A percentile compares a stretch with the other conserved stretches of the same genome.
Evolutionary conservation across 2,888 invertebrate genomes (phyloP).

Genomic region (Morpho helenor): DNA sequence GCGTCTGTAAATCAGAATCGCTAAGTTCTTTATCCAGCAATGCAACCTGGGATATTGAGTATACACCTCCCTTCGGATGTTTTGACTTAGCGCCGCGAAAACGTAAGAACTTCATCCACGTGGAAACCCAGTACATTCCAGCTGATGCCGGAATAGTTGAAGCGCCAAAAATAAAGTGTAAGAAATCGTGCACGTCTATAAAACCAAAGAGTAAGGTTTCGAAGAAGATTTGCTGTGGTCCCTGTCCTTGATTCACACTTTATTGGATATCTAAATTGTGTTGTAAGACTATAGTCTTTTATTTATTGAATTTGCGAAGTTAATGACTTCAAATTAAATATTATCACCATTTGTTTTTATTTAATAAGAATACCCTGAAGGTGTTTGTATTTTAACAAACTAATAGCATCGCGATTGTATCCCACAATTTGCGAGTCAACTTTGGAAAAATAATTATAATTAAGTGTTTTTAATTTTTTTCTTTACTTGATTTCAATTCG

Average conservation of each 20-base stretch:
- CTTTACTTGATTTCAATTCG: too few species aligned
- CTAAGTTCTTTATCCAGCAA: conserved; percentile 75
- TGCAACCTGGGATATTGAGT: conserved; percentile 84
- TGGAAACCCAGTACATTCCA: conserved; percentile 80
- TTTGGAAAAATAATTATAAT: too few species aligned
- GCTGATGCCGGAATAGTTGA: conserved; percentile 71
- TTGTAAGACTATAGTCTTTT: conserved; percentile 6
- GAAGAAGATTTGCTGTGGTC: conserved; percentile 41
- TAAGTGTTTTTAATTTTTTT: too few species aligned
- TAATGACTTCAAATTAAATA: too few species aligned
- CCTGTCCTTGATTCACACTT: conserved; percentile 27
- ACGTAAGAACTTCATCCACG: conserved; percentile 70
- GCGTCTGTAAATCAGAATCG: conserved; percentile 60
- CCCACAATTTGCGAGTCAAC: too few species aligned
- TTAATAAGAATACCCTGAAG: too few species aligned
- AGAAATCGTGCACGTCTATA: conserved; percentile 43
- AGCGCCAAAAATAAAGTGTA: conserved; percentile 41
- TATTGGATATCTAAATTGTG: conserved; percentile 9
- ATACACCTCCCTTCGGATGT: conserved; percentile 84
- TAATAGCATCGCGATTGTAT: too few species aligned
- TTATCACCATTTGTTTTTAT: too few species aligned
- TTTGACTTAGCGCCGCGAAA: conserved; percentile 79
- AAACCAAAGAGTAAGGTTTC: conserved; percentile 36
- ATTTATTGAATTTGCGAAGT: conserved; percentile 7
- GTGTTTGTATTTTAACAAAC: too few species aligned